Conservation (phyloP, 2,797 vertebrate species). For the Diceros bicornis region DNA sequence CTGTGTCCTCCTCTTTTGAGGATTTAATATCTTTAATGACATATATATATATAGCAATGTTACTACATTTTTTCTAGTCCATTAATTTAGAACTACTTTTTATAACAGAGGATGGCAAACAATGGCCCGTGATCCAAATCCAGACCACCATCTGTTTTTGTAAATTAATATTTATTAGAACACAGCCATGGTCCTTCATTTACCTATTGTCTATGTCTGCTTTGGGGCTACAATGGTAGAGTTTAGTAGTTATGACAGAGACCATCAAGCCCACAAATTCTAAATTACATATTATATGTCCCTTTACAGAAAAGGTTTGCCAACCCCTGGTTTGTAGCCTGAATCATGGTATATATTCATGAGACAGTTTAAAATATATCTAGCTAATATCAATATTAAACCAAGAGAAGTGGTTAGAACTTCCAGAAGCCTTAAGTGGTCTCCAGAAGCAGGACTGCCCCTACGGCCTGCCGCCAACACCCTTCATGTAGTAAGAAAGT, state of each 20-base stretch:
- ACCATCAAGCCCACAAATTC: background rate
- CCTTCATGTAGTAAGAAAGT: background rate
- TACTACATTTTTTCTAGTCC: background rate
- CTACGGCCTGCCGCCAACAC: background rate
- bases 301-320: background rate
- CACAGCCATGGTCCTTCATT: background rate
- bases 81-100: background rate
- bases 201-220: background rate
- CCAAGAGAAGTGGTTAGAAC: background rate
- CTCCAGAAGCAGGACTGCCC: background rate
- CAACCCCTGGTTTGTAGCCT: background rate
- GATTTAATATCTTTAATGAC: background rate
- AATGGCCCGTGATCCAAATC: background rate
- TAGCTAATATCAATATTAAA: background rate
- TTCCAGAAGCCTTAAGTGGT: background rate
- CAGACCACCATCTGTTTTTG: background rate
- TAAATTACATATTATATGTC: background rate
- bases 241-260: background rate
- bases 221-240: background rate
- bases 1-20: background rate
- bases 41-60: too few species aligned
- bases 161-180: background rate
- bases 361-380: background rate
- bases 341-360: background rate
- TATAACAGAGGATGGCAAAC: background rate